Evolutionary conservation across 2,797 vertebrate genomes (phyloP), one percentile per base, ranked within the genome.

Genomic region (Distichodus sexfasciatus): DNA sequence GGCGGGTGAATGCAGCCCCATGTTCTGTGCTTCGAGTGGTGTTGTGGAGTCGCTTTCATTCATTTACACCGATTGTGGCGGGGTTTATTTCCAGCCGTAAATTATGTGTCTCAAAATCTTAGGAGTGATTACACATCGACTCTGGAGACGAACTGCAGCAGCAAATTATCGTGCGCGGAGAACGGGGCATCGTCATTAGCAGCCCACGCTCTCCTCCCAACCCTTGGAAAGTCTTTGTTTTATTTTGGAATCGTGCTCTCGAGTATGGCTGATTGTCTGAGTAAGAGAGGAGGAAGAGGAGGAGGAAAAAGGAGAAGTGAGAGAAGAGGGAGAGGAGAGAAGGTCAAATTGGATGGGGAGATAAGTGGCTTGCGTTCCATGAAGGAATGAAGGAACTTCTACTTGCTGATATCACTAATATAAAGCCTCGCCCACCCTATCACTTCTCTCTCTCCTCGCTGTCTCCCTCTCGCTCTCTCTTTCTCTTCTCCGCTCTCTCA

Each of bases 161-260:
- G n/a, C n/a, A n/a, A n/a, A n/a, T 73, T 64, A 77, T 63, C 19
- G 23, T 12, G 44, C 58, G 43, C 35, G 35, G 28, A 47, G 31
- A 11, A 31, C 15, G 5, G 43, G 61, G 21, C 17, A 17, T 41
- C 48, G 47, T 60, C 61, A 75, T 72, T 74, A 57, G 54, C 47
- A 41, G 63, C 64, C 55, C 23, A 69, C 71, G 21, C 62, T 53
- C 63, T 72, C 36, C 33, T 69, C 38, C 29, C n/a, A 47, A 58
- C 35, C 33, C 26, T 58, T 46, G 12, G 10, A 21, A 26, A n/a
- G 33, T 26, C 54, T 14, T 7, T 48, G n/a, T n/a, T 67, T 64
- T 61, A 33, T 38, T 70, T 61, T 41, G 14, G 7, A 65, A 19
- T 50, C 11, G 12, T n/a, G 35, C 35, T 35, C 57, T 74, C 66